Conservation (phyloP, 2,113 vertebrate species). For the Rhadina sibilatrix region DNA sequence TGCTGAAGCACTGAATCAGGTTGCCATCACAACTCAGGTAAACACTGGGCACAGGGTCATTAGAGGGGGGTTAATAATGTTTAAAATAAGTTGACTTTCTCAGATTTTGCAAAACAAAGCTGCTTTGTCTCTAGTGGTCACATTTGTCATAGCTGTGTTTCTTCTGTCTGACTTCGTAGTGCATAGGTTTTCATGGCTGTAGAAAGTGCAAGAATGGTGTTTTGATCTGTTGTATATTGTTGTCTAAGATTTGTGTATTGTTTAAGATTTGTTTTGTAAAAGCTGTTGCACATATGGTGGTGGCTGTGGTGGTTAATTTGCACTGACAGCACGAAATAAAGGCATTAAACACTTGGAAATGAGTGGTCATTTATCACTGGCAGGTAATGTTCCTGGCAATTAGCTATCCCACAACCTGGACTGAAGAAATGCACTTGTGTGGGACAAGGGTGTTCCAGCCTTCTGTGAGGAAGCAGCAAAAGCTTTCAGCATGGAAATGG, state of each 20-base stretch:
- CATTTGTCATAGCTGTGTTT: not conserved
- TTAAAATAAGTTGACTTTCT: not conserved
- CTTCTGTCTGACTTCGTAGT: not conserved
- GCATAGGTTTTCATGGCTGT: not conserved
- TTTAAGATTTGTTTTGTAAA: conserved; percentile 28
- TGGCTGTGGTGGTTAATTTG: conserved; percentile 59
- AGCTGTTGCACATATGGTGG: conserved; percentile 42
- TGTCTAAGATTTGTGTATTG: not conserved
- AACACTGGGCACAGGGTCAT: not conserved
- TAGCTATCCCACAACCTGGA: not conserved
- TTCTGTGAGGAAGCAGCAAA: not conserved
- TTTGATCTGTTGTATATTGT: not conserved
- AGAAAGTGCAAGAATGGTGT: not conserved
- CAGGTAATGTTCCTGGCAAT: not conserved
- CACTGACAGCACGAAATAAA: conserved; percentile 76
- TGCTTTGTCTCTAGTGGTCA: not conserved
- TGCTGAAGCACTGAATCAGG: not conserved
- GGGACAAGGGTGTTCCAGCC: not conserved
- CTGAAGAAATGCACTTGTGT: not conserved
- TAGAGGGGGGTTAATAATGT: not conserved
- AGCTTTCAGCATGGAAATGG: not conserved
- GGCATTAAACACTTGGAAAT: conserved; percentile 62
- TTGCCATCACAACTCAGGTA: not conserved
- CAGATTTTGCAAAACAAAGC: not conserved
- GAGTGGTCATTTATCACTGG: conserved; percentile 26